phyloP scores from a whole-genome alignment of 2,888 invertebrate genomes.

The Atherix ibis region DNA sequence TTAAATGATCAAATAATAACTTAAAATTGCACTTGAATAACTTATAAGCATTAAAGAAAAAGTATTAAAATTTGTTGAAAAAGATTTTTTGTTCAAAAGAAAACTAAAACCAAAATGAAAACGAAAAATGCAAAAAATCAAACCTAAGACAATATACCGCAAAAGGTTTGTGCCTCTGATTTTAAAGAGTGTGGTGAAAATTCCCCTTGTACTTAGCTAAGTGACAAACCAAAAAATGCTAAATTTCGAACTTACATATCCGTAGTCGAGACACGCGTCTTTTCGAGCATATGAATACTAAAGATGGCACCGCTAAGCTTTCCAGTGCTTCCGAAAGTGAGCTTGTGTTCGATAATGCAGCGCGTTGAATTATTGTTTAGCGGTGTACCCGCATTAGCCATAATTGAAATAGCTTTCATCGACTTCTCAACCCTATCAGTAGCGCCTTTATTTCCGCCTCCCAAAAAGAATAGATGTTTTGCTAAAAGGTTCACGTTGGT shows the following conservation, averaged over 20 bases:
- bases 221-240: slow-evolving; percentile 4
- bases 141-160: too few relatives aligned
- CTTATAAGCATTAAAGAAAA: too few relatives aligned
- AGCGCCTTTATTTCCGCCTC: slow-evolving; percentile 41
- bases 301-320: slow-evolving; percentile 81
- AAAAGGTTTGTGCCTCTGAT: too few relatives aligned
- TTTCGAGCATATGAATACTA: slow-evolving; percentile 74
- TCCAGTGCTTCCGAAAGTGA: slow-evolving; percentile 69
- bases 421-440: slow-evolving; percentile 15
- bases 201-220: too few relatives aligned
- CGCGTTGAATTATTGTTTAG: slow-evolving; percentile 75
- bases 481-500: slow-evolving; percentile 65
- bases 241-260: slow-evolving; percentile 42
- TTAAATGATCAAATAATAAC: too few relatives aligned
- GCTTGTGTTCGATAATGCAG: slow-evolving; percentile 60
- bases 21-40: too few relatives aligned
- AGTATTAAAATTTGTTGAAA: too few relatives aligned
- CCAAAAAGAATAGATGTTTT: slow-evolving; percentile 66
- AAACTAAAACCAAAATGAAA: too few relatives aligned
- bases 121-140: too few relatives aligned
- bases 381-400: slow-evolving; percentile 74
- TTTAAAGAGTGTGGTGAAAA: too few relatives aligned
- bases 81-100: too few relatives aligned
- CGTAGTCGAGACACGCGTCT: slow-evolving; percentile 67
- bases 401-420: slow-evolving; percentile 25